Conservation (phyloP, 1,140 invertebrate species). For the Rhysida immarginata region DNA sequence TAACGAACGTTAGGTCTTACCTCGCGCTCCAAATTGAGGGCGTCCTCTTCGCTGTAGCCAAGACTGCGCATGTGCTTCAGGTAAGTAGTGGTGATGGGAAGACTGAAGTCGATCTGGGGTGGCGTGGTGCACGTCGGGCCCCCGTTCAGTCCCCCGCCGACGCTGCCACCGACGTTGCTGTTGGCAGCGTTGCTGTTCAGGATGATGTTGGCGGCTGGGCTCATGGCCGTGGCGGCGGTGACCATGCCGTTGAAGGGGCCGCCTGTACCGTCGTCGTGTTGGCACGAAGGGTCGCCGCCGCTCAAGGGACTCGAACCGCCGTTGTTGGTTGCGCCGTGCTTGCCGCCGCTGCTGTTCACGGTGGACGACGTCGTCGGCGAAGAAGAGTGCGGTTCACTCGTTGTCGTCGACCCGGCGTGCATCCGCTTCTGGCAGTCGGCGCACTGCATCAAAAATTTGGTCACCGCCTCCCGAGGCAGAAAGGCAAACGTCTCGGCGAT, state of each 20-base stretch:
- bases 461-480: slow-evolving; percentile 84
- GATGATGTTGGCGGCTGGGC: slow-evolving; percentile 16
- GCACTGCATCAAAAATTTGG: slow-evolving; percentile 80
- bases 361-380: slow-evolving; percentile 4
- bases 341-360: slow-evolving; percentile 14
- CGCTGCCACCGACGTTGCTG: background rate
- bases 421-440: slow-evolving; percentile 82
- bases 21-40: slow-evolving; percentile 8
- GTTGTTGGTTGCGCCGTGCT: background rate
- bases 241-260: too few species aligned
- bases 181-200: slow-evolving; percentile 21
- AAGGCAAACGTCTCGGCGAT: slow-evolving; percentile 92
- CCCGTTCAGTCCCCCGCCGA: too few species aligned
- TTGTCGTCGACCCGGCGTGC: slow-evolving; percentile 37
- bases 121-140: slow-evolving; percentile 5
- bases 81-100: slow-evolving; percentile 72
- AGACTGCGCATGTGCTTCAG: slow-evolving; percentile 42
- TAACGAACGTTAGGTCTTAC: too few species aligned
- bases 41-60: slow-evolving; percentile 17
- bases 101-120: slow-evolving; percentile 50
- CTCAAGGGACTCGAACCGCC: background rate
- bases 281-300: background rate
- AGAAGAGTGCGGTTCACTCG: background rate
- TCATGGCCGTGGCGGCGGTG: background rate
- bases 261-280: background rate